These are phyloP conservation scores for Drosophila colorata DNA, from an alignment of 2,888 invertebrate genomes.

Conservation along the genomic window DNA sequence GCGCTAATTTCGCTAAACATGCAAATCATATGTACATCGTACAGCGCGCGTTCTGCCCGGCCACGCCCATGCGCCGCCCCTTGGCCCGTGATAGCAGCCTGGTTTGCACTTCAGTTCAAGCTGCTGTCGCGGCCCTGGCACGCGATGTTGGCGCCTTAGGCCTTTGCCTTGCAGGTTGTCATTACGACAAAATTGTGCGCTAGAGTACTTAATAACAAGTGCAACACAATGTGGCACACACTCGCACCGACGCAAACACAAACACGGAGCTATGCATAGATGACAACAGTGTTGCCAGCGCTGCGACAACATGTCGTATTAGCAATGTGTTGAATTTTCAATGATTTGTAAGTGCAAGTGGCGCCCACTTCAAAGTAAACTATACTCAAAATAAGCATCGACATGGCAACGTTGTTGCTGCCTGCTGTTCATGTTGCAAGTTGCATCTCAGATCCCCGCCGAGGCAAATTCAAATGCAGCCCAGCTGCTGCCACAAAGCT, in stretches of 20 bases:
- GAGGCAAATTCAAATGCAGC: conserved; percentile 31
- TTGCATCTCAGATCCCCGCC: not conserved
- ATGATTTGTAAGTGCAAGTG: conserved; percentile 72
- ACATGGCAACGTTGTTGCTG: conserved; percentile 47
- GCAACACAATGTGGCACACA: conserved; percentile 74
- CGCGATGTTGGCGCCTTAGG: conserved; percentile 76
- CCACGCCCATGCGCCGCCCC: conserved; percentile 26
- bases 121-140: conserved; percentile 72
- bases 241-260: not conserved
- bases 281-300: conserved; percentile 55
- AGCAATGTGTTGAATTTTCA: conserved; percentile 78
- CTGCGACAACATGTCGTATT: conserved; percentile 71
- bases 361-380: conserved; percentile 53
- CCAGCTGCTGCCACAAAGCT: conserved; percentile 41
- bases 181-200: conserved; percentile 78
- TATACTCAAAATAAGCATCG: conserved; percentile 15
- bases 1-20: conserved; percentile 80
- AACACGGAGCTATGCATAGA: conserved; percentile 11
- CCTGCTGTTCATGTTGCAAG: conserved; percentile 43
- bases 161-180: conserved; percentile 78
- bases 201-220: conserved; percentile 79
- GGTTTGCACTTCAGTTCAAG: conserved; percentile 67
- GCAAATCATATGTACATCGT: conserved; percentile 75
- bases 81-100: conserved; percentile 11
- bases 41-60: conserved; percentile 32